phyloP scores from a whole-genome alignment of 1,140 invertebrate species.

The Homalodisca vitripennis region DNA sequence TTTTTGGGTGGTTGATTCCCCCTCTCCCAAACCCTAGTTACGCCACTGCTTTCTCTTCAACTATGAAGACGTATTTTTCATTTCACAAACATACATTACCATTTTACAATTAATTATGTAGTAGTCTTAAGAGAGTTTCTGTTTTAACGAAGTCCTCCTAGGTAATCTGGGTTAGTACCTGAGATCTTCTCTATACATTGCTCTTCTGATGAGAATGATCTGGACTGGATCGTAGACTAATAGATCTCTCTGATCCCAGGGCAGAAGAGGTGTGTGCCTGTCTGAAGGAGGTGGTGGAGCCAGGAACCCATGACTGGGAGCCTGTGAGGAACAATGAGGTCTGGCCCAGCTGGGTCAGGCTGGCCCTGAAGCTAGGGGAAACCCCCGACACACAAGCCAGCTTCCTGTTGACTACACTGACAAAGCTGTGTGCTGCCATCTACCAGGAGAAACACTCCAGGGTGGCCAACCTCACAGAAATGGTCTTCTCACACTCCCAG shows the following conservation, averaged over 20 bases:
- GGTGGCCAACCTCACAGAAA: neutral
- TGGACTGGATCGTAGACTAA: too few relatives aligned
- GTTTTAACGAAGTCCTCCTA: too few relatives aligned
- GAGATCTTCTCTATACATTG: too few relatives aligned
- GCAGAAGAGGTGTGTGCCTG: neutral
- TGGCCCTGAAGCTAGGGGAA: constrained; percentile 14
- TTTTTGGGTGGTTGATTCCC: too few relatives aligned
- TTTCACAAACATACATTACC: too few relatives aligned
- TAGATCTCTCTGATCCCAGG: neutral
- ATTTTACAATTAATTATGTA: too few relatives aligned
- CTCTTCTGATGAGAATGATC: too few relatives aligned
- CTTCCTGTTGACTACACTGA: constrained; percentile 1
- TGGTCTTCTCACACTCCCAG: constrained; percentile 9
- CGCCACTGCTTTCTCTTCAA: too few relatives aligned
- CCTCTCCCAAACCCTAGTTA: too few relatives aligned
- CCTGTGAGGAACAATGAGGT: neutral
- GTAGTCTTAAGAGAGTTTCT: too few relatives aligned
- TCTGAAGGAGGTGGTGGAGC: neutral
- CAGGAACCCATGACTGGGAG: neutral
- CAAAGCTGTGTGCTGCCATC: neutral
- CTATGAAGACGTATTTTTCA: too few relatives aligned
- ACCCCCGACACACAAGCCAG: neutral
- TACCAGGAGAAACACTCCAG: neutral
- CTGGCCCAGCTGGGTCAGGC: neutral
- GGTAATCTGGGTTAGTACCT: too few relatives aligned